A percentile compares a stretch with the other conserved stretches of the same genome.
These are phyloP conservation scores for Pristiophorus japonicus DNA, from an alignment of 2,113 vertebrate genomes.

Conservation along the genomic window DNA sequence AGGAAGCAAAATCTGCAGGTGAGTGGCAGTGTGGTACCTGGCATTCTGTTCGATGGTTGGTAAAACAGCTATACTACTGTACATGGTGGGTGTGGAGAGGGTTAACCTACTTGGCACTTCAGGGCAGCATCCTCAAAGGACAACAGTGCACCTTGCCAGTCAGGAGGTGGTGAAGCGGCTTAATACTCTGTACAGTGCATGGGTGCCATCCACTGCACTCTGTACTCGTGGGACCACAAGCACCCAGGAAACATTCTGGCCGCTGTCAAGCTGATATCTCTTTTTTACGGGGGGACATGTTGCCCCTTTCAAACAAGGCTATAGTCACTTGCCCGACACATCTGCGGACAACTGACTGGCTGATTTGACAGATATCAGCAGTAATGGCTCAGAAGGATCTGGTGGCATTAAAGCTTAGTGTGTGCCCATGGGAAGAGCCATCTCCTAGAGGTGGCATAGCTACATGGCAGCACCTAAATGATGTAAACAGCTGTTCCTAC, in stretches of 20 bases:
- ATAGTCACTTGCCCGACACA: not conserved
- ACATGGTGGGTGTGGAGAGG: not conserved
- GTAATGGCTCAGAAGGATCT: not conserved
- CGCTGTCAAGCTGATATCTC: not conserved
- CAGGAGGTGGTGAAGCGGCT: not conserved
- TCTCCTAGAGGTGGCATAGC: not conserved
- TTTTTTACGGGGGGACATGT: not conserved
- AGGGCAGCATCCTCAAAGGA: not conserved
- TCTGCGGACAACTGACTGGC: not conserved
- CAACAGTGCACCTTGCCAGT: not conserved
- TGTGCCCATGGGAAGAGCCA: not conserved
- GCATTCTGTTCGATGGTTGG: not conserved
- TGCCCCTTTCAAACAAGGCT: not conserved
- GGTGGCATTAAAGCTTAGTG: not conserved
- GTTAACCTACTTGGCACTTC: not conserved
- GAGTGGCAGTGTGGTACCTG: not conserved
- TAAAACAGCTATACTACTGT: not conserved
- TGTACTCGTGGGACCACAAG: not conserved
- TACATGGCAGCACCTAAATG: too few species aligned
- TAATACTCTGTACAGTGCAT: not conserved
- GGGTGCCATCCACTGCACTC: not conserved
- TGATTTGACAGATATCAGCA: not conserved
- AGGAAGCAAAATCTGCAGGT: too few species aligned
- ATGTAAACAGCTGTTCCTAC: not conserved
- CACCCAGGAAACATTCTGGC: not conserved